Percentiles rank a stretch among this genome's conserved stretches.
Conservation (phyloP, 2,797 vertebrate species). For the Pygocentrus nattereri region DNA sequence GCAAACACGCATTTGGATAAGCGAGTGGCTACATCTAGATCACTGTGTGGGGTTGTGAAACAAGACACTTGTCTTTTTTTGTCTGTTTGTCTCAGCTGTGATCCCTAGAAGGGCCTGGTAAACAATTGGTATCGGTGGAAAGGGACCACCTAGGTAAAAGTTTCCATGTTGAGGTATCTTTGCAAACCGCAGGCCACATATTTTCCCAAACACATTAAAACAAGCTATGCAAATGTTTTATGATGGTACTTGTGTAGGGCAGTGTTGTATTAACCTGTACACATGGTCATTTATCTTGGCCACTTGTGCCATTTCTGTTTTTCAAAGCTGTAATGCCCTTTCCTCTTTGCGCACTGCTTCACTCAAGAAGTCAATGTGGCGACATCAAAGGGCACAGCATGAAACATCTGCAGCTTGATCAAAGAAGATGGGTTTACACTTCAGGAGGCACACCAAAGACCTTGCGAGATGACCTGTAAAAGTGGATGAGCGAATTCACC, state of each 20-base stretch:
- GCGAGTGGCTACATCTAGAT: constrained; percentile 46
- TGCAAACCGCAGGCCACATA: constrained; percentile 72
- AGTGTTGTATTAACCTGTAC: constrained; percentile 82
- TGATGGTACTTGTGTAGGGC: constrained; percentile 74
- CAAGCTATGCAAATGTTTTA: constrained; percentile 84
- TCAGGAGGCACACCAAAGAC: constrained; percentile 21
- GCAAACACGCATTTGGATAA: constrained; percentile 17
- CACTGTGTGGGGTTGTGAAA: constrained; percentile 67
- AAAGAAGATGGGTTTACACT: constrained; percentile 22
- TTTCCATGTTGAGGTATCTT: constrained; percentile 81
- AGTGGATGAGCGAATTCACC: constrained; percentile 15
- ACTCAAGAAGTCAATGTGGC: constrained; percentile 72
- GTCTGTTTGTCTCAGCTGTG: constrained; percentile 72
- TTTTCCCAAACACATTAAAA: constrained; percentile 85
- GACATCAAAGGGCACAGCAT: constrained; percentile 64
- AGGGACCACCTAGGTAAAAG: constrained; percentile 83
- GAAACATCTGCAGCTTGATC: constrained; percentile 40
- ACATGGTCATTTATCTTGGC: constrained; percentile 76
- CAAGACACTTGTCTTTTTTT: constrained; percentile 70
- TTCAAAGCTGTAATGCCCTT: constrained; percentile 73
- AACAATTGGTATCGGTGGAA: constrained; percentile 79
- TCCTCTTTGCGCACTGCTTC: constrained; percentile 71
- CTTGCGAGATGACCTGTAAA: constrained; percentile 43
- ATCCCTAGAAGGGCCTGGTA: constrained; percentile 73
- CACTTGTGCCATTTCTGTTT: constrained; percentile 71